phyloP scores from a whole-genome alignment of 1,140 invertebrate genomes.

The Achatina immaculata region DNA sequence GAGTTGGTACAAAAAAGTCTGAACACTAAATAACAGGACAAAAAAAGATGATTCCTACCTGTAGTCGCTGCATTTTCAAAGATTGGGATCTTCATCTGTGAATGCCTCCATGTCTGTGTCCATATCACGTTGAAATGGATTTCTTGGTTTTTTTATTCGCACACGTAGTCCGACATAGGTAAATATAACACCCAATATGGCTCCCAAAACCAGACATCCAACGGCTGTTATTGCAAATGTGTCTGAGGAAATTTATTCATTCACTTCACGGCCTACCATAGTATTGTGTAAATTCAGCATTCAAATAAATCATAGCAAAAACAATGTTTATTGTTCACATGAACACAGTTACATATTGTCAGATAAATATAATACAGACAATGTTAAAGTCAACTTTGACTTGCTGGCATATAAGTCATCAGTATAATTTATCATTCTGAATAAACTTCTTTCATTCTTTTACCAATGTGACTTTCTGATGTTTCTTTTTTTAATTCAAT shows the following conservation, averaged over 20 bases:
- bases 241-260: slow-evolving; percentile 39
- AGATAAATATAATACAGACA: neutral
- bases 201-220: slow-evolving; percentile 53
- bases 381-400: neutral
- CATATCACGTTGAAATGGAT: slow-evolving; percentile 53
- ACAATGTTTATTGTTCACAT: neutral
- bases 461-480: too few relatives aligned
- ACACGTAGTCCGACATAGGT: slow-evolving; percentile 44
- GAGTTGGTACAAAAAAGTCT: too few relatives aligned
- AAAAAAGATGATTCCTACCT: neutral
- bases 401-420: neutral
- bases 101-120: slow-evolving; percentile 40
- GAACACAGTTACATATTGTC: neutral
- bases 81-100: slow-evolving; percentile 32
- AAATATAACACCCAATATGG: slow-evolving; percentile 46
- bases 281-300: neutral
- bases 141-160: slow-evolving; percentile 25
- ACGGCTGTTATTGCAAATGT: slow-evolving; percentile 51
- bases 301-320: too few relatives aligned
- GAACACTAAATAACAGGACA: neutral
- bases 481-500: too few relatives aligned
- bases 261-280: neutral
- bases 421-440: neutral
- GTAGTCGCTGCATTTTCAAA: neutral
- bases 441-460: too few relatives aligned